A percentile compares a stretch with the other conserved stretches of the same genome.
phyloP scores from a whole-genome alignment of 2,113 vertebrate species.

The Notothenia coriiceps region DNA sequence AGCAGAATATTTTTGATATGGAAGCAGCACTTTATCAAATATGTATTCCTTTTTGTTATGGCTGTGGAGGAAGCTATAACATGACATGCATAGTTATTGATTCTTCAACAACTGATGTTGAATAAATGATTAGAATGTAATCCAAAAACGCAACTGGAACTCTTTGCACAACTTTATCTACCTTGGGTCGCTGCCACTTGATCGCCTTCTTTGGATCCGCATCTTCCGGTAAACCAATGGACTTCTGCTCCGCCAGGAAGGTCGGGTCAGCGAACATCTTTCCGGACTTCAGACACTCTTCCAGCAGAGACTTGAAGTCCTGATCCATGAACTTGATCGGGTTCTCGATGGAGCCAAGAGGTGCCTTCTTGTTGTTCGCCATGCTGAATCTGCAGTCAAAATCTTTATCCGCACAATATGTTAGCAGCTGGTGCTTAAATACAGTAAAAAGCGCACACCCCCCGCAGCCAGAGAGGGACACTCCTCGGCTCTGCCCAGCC shows the following conservation, averaged over 20 bases:
- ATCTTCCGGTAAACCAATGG: slow-evolving; percentile 79
- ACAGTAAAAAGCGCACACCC: slow-evolving; percentile 52
- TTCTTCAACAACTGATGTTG: neutral
- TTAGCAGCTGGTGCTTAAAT: slow-evolving; percentile 55
- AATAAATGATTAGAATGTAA: neutral
- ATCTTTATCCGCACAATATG: no score
- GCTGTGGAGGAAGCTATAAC: neutral
- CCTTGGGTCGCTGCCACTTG: slow-evolving; percentile 83
- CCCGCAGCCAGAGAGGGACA: neutral
- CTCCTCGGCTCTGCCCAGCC: slow-evolving; percentile 48
- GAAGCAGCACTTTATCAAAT: neutral
- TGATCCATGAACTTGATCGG: slow-evolving; percentile 74
- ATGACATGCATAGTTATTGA: neutral
- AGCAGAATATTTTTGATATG: neutral
- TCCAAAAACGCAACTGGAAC: neutral
- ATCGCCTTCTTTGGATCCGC: slow-evolving; percentile 78
- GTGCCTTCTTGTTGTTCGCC: slow-evolving; percentile 28
- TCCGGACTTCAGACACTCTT: slow-evolving; percentile 65
- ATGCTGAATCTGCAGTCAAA: slow-evolving; percentile 39
- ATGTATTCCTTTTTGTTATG: neutral
- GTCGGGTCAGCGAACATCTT: slow-evolving; percentile 77
- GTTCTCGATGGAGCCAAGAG: slow-evolving; percentile 75
- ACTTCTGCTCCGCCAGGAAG: slow-evolving; percentile 79
- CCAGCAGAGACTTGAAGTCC: slow-evolving; percentile 62
- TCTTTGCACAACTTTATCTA: slow-evolving; percentile 32